Percentiles rank a stretch among this genome's conserved stretches.
Evolutionary conservation across 2,888 invertebrate genomes (phyloP).

Genomic region (Sinodicranocentrus sp.): DNA sequence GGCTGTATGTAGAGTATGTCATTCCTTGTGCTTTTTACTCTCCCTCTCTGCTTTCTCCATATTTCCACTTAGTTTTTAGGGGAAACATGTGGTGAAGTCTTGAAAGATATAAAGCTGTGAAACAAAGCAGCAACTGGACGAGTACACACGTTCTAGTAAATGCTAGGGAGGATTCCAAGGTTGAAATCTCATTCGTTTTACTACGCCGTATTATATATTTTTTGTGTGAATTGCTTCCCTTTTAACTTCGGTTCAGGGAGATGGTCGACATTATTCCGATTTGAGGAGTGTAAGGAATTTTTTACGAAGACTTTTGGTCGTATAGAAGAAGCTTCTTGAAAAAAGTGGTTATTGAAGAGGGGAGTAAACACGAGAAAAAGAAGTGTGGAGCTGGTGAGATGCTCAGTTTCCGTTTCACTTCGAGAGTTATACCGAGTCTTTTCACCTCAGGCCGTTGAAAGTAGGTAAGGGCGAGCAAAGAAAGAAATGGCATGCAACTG

Average conservation of each 20-base stretch:
- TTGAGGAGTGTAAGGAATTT: no score
- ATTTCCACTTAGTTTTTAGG: background rate
- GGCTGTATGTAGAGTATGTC: background rate
- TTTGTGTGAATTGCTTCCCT: no score
- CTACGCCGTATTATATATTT: no score
- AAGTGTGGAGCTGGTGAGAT: background rate
- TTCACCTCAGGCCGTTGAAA: background rate
- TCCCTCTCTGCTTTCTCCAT: background rate
- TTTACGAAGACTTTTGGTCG: no score
- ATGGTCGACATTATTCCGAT: no score
- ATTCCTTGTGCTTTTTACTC: background rate
- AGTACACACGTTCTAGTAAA: background rate
- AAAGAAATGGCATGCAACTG: no score
- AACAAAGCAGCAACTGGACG: background rate
- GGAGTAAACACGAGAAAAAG: no score
- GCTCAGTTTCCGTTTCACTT: slow-evolving; percentile 6
- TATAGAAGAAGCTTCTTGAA: no score
- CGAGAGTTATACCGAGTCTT: background rate
- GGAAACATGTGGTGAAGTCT: background rate
- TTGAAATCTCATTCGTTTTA: background rate
- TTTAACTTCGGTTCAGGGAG: no score
- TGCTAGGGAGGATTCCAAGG: background rate
- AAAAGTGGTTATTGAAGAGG: no score
- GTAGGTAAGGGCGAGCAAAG: no score
- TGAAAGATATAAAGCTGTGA: background rate